Base-by-base conservation (phyloP, 2,888 invertebrate species). In the Diaperis boleti region DNA sequence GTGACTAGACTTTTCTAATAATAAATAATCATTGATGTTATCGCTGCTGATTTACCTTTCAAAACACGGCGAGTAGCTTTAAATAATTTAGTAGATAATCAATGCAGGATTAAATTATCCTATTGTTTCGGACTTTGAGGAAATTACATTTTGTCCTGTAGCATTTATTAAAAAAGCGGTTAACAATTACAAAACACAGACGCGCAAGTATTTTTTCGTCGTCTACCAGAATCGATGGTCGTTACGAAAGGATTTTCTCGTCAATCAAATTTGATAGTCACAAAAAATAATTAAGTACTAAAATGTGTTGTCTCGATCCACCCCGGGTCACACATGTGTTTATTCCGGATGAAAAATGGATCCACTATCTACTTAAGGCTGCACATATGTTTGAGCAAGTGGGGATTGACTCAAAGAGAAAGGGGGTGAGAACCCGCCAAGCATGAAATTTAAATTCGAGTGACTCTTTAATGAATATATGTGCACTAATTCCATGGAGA, bases 371-470 rank as follows among this genome's bases (percentile, higher is more conserved):
- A 56, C 56, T 62, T 47, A 55, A 62, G 56, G 50, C 45, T 20
- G 37, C 57, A 57, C 62, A 62, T 62, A 44, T 62, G 62, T 62
- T 18, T 22, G 44, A 41, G 52, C 62, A 62, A 62, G 44, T 62
- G 42, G 62, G 39, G 49, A 62, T 47, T 47, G 44, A 35, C 35
- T 52, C 8, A 8, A 49, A 35, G 7, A 29, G 15, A 42, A 61
- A 47, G 60, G 59, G 61, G 61, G 52, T 52, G 60, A 57, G 47
- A 57, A 45, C 37, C 22, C 13, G 20, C 57, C 45, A 57, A 14
- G 35, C 57, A 55, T 44, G 42, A 55, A 52, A 52, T 52, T 49
- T 13, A 35, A 37, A 52, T 52, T 52, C 20, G 18, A 39, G 39
- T 37, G 22, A n/a, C 18, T 52, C 22, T 52, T 50, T 42, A 42